Percentiles rank a stretch among this genome's conserved stretches.
phyloP scores from a whole-genome alignment of 2,888 invertebrate genomes.

The Morpho helenor region DNA sequence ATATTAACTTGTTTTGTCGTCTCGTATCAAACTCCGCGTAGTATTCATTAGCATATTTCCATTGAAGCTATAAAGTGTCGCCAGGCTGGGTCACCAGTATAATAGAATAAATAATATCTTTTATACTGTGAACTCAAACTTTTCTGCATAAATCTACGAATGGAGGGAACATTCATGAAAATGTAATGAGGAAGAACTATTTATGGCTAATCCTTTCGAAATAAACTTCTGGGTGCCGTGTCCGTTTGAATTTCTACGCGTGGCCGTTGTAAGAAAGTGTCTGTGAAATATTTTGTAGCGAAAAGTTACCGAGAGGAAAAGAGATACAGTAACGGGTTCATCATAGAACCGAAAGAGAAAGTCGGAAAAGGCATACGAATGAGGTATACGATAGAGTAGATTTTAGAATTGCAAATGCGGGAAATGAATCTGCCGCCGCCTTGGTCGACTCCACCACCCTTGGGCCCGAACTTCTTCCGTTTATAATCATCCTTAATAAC shows the following conservation, averaged over 20 bases:
- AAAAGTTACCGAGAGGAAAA: conserved; percentile 44
- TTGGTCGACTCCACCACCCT: conserved; percentile 50
- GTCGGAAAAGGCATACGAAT: conserved; percentile 40
- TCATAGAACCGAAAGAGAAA: conserved; percentile 41
- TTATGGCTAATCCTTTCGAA: conserved; percentile 76
- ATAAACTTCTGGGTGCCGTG: conserved; percentile 63
- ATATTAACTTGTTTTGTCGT: conserved; percentile 3
- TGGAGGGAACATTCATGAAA: conserved; percentile 71
- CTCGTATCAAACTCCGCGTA: conserved; percentile 5
- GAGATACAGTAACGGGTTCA: conserved; percentile 36
- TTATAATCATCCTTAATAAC: conserved; percentile 72
- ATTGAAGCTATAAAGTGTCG: conserved; percentile 43
- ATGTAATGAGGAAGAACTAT: conserved; percentile 74
- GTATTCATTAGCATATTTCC: conserved; percentile 13
- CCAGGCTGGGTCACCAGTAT: conserved; percentile 58
- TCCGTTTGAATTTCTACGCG: conserved; percentile 55
- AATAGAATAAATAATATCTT: conserved; percentile 69
- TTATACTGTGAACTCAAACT: conserved; percentile 76
- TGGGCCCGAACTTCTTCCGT: conserved; percentile 50
- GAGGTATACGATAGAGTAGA: conserved; percentile 54
- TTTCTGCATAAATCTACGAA: conserved; percentile 73
- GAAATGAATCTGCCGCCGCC: conserved; percentile 66
- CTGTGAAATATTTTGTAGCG: conserved; percentile 48
- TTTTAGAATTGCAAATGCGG: conserved; percentile 77
- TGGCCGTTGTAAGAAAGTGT: conserved; percentile 53